Base-by-base conservation (phyloP, 2,113 vertebrate species). In the Datnioides undecimradiatus region DNA sequence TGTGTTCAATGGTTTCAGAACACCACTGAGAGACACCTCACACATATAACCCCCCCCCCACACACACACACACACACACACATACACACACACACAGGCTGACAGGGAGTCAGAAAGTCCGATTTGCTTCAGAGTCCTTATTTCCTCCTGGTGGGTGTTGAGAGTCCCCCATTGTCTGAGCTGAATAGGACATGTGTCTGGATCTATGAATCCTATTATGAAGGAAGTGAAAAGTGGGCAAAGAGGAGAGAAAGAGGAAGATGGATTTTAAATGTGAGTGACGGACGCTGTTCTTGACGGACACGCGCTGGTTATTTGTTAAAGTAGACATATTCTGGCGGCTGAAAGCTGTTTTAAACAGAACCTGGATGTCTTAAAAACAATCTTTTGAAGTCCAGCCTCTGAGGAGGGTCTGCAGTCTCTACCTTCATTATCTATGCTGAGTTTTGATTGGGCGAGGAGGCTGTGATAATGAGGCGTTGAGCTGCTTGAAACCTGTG, bases 141-240 rank as follows among this genome's bases (percentile, higher is more conserved):
- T 73, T 82, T 82, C 82, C 58, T 87, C 70, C 79, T 63, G 58
- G 81, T 83, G 81, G 81, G 85, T 65, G 88, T 65, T 59, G 60
- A 73, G 68, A 55, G 76, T 79, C 60, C 79, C 73, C 67, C 69
- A 84, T 84, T 84, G 83, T 89, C 73, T 83, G 87, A 34, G 72
- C 45, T 86, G 70, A 87, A 88, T 66, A 65, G 82, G 60, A 84
- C 58, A 76, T 82, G 80, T 83, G 82, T 90, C 66, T 60, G 60
- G 87, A 89, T 85, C 82, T 85, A 87, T 85, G 88, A 90, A 85
- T 87, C 76, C 79, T 69, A 89, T 91, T 86, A 90, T 73, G 74
- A 82, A 62, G 65, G 71, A 60, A 73, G 70, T 83, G 82, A 76
- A 84, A 84, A 79, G 60, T 74, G 80, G 23, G 31, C 17, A 58